Conservation (phyloP, 2,888 invertebrate species). For the Drosophila paucipuncta region DNA sequence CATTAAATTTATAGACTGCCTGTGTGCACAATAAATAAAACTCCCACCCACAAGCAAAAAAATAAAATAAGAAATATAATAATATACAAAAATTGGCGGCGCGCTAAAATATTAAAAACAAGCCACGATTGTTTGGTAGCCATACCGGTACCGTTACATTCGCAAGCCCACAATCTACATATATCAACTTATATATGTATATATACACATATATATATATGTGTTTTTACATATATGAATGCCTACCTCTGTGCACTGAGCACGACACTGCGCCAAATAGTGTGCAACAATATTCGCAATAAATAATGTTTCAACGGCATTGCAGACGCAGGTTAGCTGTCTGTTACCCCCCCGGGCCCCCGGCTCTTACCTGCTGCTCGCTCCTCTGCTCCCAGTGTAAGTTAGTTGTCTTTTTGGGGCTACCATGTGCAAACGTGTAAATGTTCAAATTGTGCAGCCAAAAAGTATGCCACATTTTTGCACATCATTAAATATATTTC, state of each 20-base stretch:
- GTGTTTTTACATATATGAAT: not conserved
- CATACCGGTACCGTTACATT: conserved; percentile 4
- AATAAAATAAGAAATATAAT: not conserved
- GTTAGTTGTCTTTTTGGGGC: conserved; percentile 6
- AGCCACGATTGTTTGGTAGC: conserved; percentile 40
- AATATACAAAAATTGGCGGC: conserved; percentile 24
- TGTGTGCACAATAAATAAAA: conserved; percentile 56
- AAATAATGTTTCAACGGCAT: conserved; percentile 77
- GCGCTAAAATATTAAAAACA: conserved; percentile 58
- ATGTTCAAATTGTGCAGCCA: conserved; percentile 39
- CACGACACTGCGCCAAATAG: conserved; percentile 61
- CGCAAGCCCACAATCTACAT: not conserved
- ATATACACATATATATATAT: not conserved
- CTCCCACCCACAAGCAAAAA: not conserved
- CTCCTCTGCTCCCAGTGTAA: not conserved
- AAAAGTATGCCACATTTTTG: conserved; percentile 62
- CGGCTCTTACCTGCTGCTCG: not conserved
- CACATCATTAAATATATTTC: conserved; percentile 59
- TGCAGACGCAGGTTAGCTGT: conserved; percentile 63
- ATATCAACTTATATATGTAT: not conserved
- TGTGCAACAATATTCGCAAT: conserved; percentile 73
- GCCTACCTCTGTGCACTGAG: conserved; percentile 16
- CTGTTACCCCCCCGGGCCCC: not conserved
- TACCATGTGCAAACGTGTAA: conserved; percentile 52
- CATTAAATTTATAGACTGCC: conserved; percentile 64